A percentile compares a stretch with the other conserved stretches of the same genome.
Conservation (phyloP, 35 echinoderm and acorn worm species). For the Apostichopus californicus region DNA sequence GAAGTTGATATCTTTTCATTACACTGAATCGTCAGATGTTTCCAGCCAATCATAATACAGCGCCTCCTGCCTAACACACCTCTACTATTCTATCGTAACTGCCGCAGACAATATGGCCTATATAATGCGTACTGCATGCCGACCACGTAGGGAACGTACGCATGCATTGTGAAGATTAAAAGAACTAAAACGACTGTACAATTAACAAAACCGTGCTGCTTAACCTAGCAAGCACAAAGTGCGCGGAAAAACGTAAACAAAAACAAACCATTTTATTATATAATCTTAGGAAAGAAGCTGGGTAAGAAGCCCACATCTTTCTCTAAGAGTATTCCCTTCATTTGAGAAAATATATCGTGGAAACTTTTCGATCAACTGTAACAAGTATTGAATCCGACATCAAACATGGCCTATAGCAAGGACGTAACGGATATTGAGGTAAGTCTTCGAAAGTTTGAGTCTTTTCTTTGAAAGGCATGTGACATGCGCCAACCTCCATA, state of each 20-base stretch:
- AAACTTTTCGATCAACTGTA: neutral
- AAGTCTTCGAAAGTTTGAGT: neutral
- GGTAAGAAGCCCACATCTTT: slow-evolving; percentile 55
- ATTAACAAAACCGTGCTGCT: too few relatives aligned
- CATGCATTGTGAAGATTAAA: too few relatives aligned
- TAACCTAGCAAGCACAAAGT: too few relatives aligned
- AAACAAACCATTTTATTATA: neutral
- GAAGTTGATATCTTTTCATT: too few relatives aligned
- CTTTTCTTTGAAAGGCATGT: neutral
- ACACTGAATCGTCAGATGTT: too few relatives aligned
- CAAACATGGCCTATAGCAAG: slow-evolving; percentile 13
- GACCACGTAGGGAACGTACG: too few relatives aligned
- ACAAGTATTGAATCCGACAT: neutral
- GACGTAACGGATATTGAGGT: slow-evolving; percentile 38
- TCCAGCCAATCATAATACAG: too few relatives aligned
- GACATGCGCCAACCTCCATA: neutral
- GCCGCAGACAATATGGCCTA: too few relatives aligned
- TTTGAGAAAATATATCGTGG: neutral
- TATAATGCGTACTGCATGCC: too few relatives aligned
- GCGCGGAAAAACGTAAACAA: neutral
- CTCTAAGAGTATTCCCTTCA: neutral
- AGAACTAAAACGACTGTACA: too few relatives aligned
- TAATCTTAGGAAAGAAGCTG: slow-evolving; percentile 31
- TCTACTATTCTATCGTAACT: too few relatives aligned
- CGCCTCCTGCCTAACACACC: too few relatives aligned